A percentile compares a stretch with the other conserved stretches of the same genome.
Conservation (phyloP, 2,888 invertebrate species). For the Dasysyrphus albostriatus region DNA sequence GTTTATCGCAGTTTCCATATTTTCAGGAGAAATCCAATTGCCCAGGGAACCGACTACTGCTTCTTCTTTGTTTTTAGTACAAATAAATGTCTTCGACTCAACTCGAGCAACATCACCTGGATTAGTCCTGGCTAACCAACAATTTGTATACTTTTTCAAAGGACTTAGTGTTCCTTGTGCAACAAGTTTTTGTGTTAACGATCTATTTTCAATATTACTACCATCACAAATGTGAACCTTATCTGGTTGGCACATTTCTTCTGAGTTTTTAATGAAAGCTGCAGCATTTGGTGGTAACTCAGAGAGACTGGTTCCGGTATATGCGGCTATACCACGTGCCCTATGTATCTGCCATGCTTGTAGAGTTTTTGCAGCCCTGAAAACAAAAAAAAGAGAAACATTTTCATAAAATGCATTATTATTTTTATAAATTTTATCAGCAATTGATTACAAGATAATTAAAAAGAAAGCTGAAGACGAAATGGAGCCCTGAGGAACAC, state of each 20-base stretch:
- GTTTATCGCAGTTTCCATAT: slow-evolving; percentile 91
- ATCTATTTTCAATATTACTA: slow-evolving; percentile 90
- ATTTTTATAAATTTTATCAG: no score
- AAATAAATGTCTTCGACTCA: slow-evolving; percentile 97
- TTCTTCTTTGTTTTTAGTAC: slow-evolving; percentile 91
- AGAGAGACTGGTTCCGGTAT: slow-evolving; percentile 53
- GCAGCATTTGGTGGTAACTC: slow-evolving; percentile 84
- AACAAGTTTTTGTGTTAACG: slow-evolving; percentile 90
- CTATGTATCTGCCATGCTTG: slow-evolving; percentile 48
- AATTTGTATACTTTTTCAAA: slow-evolving; percentile 95
- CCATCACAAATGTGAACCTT: slow-evolving; percentile 97
- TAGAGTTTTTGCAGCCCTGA: slow-evolving; percentile 49
- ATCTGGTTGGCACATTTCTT: slow-evolving; percentile 92
- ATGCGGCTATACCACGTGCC: slow-evolving; percentile 31
- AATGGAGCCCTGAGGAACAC: no score
- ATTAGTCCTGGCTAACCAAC: slow-evolving; percentile 97
- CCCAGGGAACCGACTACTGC: slow-evolving; percentile 94
- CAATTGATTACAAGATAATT: no score
- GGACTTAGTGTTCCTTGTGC: slow-evolving; percentile 91
- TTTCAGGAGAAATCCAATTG: slow-evolving; percentile 94
- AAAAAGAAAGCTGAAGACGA: no score
- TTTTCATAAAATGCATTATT: no score
- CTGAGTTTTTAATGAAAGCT: slow-evolving; percentile 91
- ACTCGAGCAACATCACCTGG: slow-evolving; percentile 99
- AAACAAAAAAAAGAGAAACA: no score